These are phyloP conservation scores for Willowsia nigromaculata DNA, from an alignment of 2,888 invertebrate species.

Conservation along the genomic window DNA sequence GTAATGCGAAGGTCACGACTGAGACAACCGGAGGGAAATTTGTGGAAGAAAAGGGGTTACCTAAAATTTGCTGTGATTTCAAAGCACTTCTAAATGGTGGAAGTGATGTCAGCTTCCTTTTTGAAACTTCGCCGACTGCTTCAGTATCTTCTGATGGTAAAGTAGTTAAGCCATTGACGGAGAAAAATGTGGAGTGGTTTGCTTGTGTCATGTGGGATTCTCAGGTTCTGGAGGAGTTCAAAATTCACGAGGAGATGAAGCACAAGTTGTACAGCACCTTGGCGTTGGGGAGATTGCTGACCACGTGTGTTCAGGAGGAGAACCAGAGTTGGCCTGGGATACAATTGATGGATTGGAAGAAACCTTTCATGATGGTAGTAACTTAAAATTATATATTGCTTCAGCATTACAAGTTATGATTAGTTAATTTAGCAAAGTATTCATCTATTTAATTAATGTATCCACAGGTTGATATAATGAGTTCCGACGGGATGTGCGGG, in stretches of 20 bases:
- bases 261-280: not conserved
- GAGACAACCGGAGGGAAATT: no score
- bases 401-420: no score
- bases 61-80: not conserved
- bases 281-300: not conserved
- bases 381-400: not conserved
- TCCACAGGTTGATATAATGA: not conserved
- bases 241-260: not conserved
- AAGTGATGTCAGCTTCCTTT: not conserved
- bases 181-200: not conserved
- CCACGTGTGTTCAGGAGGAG: not conserved
- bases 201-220: not conserved
- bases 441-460: not conserved
- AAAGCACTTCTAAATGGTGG: not conserved
- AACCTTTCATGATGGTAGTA: not conserved
- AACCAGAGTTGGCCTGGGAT: not conserved
- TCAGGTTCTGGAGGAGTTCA: not conserved
- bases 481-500: not conserved
- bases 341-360: not conserved
- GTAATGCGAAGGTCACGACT: no score
- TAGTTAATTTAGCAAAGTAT: not conserved
- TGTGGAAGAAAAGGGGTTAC: no score
- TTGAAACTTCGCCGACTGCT: not conserved
- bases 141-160: not conserved
- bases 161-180: not conserved